Base-by-base conservation (phyloP, 1,140 invertebrate species). In the Drosophila lini region DNA sequence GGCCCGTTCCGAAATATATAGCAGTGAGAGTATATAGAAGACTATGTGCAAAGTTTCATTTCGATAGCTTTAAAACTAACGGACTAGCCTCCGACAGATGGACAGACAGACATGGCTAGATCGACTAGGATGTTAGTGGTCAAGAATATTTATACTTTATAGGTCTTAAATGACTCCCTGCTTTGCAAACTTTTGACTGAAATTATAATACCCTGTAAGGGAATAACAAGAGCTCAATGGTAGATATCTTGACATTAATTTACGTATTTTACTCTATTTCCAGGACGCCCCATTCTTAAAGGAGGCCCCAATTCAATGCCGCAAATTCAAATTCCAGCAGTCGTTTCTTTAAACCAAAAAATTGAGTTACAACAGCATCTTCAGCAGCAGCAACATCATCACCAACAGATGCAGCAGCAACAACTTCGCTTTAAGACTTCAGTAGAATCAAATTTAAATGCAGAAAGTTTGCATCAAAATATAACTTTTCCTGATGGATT, bases 391-490 rank as follows among this genome's bases (percentile, higher is more conserved):
- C 63, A 58, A 3, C 42, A 28, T 11, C 45, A 48, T 13, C 58
- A 28, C 13, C 53, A 56, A 11, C 53, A 60, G 7, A 19, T 34
- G 19, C 58, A 60, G 9, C 61, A 64, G 41, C 62, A 58, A 22
- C 61, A 55, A 19, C 28, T 36, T 67, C 58, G 75, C 19, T 55
- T 70, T 5, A 85, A 79, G 28, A 55, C 75, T 1, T 82, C 92
- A 58, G 86, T 92, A 5, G 93, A 93, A 22, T 92, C 93, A 40
- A 74, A 91, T 41, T 78, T 80, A 57, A 93, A 55, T 92, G 91
- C 45, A 22, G 76, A 80, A 19, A 63, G 38, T 57, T 28, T 73
- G 16, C 63, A 67, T 44, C 71, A 76, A 42, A 78, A 75, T 70
- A 47, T 68, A n/a, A n/a, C 41, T 25, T 71, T 68, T 53, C 48